A percentile compares a stretch with the other conserved stretches of the same genome.
Evolutionary conservation across 2,113 vertebrate genomes (phyloP).

Genomic region (Labrus mixtus): DNA sequence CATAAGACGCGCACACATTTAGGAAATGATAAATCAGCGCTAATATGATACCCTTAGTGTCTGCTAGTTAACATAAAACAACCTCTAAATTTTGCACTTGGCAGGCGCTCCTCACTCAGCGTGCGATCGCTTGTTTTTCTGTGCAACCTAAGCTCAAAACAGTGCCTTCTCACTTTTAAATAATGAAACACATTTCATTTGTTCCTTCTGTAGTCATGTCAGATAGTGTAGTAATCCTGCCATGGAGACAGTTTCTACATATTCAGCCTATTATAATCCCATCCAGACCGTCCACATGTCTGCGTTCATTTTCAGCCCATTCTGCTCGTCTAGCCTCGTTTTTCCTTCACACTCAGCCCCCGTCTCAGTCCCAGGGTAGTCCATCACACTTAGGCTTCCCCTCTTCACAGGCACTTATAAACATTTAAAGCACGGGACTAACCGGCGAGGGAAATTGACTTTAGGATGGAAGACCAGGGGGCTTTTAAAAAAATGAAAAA

Average conservation of each 20-base stretch:
- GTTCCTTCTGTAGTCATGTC: conserved; percentile 31
- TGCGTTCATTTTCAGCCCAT: conserved; percentile 51
- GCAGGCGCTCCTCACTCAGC: conserved; percentile 33
- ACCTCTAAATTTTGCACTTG: conserved; percentile 54
- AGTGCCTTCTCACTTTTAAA: neutral
- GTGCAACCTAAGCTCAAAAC: conserved; percentile 6
- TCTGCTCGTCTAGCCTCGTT: conserved; percentile 56
- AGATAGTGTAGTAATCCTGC: conserved; percentile 52
- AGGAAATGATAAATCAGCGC: conserved; percentile 48
- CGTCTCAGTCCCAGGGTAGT: conserved; percentile 61
- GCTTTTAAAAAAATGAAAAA: conserved; percentile 73
- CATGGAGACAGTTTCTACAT: conserved; percentile 51
- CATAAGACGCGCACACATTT: conserved; percentile 53
- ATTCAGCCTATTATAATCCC: conserved; percentile 68
- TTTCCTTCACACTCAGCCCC: conserved; percentile 49
- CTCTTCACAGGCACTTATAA: conserved; percentile 68
- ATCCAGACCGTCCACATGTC: conserved; percentile 56
- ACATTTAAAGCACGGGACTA: conserved; percentile 77
- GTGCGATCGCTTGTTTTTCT: conserved; percentile 44
- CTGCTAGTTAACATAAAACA: conserved; percentile 63
- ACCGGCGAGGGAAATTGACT: conserved; percentile 71
- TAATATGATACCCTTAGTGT: conserved; percentile 58
- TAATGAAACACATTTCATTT: conserved; percentile 19
- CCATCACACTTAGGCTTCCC: conserved; percentile 66
- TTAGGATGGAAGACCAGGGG: conserved; percentile 65